Base-by-base conservation (phyloP, 2,113 vertebrate genomes). In the Chloropsis hardwickii region DNA sequence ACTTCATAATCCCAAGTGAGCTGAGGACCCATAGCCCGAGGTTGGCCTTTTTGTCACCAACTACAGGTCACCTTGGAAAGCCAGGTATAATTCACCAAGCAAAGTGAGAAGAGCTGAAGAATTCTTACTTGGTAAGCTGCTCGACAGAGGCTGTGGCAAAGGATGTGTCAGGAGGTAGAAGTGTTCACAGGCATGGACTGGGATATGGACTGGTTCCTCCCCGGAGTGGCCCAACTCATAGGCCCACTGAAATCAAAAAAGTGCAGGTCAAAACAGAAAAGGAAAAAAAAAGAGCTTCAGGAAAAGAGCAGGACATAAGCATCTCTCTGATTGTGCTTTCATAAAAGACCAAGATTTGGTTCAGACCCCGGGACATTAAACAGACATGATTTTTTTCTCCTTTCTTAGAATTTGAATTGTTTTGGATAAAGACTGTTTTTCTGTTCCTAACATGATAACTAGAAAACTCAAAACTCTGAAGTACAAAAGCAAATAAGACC, bases 81-180 rank as follows among this genome's bases (percentile, higher is more conserved):
- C 91, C 54, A 89, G 77, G n/a, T 65, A 11, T 5, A 85, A 93
- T 83, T 84, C 88, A 82, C 56, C 7, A 57, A 37, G 45, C 24
- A 42, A 92, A 86, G 44, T 5, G 60, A 90, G 53, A 2, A 69
- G 57, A 78, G 72, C 71, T 86, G 77, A 73, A 50, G 86, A 88
- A 58, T 94, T 62, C 94, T 98, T 92, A 99, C 99, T 99, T 96
- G 99, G 99, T 4, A 96, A 97, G 94, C 51, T 97, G 96, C 93
- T 98, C 9, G 97, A 92, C 61, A 99, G 97, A 50, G 98, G 98
- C 29, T 98, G 97, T 91, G 98, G 97, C 72, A 98, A 97, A 80
- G 99, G 98, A 96, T 99, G 99, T 45, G 99, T 99, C 95, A 99
- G 98, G 90, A 99, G 98, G 98, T 99, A 99, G 97, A 99, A 99